Percentiles rank a stretch among this genome's conserved stretches.
Conservation (phyloP, 2,113 vertebrate species). For the Lanius ludovicianus region DNA sequence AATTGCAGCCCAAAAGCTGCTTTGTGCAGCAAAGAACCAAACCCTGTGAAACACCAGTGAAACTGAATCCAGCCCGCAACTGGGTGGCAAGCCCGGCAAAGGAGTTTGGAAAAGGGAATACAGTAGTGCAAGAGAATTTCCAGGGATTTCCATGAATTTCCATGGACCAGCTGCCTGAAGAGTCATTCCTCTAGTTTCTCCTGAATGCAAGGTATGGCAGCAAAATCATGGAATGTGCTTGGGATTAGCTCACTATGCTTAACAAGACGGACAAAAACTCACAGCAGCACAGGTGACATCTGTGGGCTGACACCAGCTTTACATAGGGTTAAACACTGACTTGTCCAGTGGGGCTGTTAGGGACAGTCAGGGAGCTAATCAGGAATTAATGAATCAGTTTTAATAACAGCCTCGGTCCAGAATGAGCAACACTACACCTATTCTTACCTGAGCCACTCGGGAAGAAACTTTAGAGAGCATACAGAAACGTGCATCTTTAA, state of each 20-base stretch:
- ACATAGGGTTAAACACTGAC: neutral
- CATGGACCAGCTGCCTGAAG: neutral
- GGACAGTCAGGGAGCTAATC: neutral
- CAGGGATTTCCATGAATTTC: neutral
- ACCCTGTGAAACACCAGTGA: neutral
- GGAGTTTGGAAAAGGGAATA: neutral
- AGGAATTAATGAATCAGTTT: neutral
- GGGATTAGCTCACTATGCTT: neutral
- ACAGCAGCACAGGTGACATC: neutral
- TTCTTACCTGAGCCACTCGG: neutral
- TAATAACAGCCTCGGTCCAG: neutral
- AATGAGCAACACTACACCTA: neutral
- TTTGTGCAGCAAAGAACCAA: neutral
- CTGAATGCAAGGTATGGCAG: neutral
- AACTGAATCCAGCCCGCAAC: neutral
- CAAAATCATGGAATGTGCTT: neutral
- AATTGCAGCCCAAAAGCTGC: neutral
- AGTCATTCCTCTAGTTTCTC: neutral
- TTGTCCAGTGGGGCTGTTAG: neutral
- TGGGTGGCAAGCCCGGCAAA: neutral
- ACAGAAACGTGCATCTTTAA: neutral
- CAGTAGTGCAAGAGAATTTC: neutral
- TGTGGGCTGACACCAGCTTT: neutral
- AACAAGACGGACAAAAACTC: rapidly evolving
- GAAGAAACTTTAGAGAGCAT: neutral